These are phyloP conservation scores for Rhyacophila brunnea DNA, from an alignment of 1,140 invertebrate genomes.

Conservation along the genomic window DNA sequence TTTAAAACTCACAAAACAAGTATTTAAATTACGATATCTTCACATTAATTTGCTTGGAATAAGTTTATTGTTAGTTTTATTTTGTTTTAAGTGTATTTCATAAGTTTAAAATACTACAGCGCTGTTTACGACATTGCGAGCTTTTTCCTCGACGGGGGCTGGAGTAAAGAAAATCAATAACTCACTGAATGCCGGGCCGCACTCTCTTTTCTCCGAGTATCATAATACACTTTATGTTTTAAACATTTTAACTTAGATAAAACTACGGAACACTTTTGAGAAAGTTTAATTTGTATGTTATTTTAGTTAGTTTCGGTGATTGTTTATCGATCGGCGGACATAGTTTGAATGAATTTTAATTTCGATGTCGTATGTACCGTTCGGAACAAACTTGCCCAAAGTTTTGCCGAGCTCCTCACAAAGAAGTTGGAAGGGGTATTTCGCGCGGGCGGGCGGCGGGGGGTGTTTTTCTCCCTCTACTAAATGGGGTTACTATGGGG, in stretches of 20 bases:
- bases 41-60: too few species aligned
- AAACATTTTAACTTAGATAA: constrained; percentile 53
- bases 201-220: constrained; percentile 29
- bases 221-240: constrained; percentile 44
- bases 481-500: neutral
- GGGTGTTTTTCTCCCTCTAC: constrained; percentile 34
- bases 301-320: constrained; percentile 26
- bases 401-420: constrained; percentile 53
- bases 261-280: constrained; percentile 4
- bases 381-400: constrained; percentile 53
- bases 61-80: too few species aligned
- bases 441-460: constrained; percentile 8
- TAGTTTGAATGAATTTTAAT: constrained; percentile 5
- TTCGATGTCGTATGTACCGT: constrained; percentile 37
- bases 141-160: constrained; percentile 50
- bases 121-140: constrained; percentile 44
- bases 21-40: too few species aligned
- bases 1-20: too few species aligned
- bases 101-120: constrained; percentile 2
- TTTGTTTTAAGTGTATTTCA: too few species aligned
- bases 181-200: constrained; percentile 51
- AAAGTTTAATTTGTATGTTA: neutral
- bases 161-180: constrained; percentile 57
- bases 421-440: constrained; percentile 46
- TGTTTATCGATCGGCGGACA: constrained; percentile 36